Evolutionary conservation across 2,888 invertebrate genomes (phyloP), one percentile per base, ranked within the genome.

Genomic region (Thera britannica): DNA sequence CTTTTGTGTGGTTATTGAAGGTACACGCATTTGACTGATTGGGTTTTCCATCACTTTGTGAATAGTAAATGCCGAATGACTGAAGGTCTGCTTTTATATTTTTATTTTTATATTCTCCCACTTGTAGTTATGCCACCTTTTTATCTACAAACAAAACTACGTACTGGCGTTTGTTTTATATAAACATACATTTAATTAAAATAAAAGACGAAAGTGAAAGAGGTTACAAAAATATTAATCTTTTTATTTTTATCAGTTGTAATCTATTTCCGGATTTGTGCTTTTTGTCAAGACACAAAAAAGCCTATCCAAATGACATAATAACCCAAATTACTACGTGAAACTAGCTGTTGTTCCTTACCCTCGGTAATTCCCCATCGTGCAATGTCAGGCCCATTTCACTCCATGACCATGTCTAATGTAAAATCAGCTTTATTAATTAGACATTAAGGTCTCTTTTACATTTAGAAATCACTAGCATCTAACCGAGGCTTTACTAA

Each of bases 251-350:
- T 23, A 23, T 23, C 23, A 51, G 51, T 6, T 51, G 12, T 3
- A 49, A 23, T n/a, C 2, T 3, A 55, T 62, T 56, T 59, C 49
- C 36, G 2, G 7, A 48, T 38, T 63, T 58, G 62, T 62, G 61
- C 59, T 48, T 68, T 62, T 58, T 41, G 12, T 58, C 55, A 59
- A 34, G 34, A 41, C 23, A 38, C 23, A 52, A 65, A 72, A 65
- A 67, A 49, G 55, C 65, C 57, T 38, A 68, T 69, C 79, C 72
- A 84, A 88, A 88, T 89, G 91, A 88, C 92, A 91, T 91, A 90
- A 92, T 92, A 92, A 92, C 92, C 91, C 84, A 92, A 90, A 91
- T 91, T 87, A 88, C 80, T 83, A 79, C 83, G 84, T 81, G 79
- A 81, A 85, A 89, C 86, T 87, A 87, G 86, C 85, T 84, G 88